Conservation (phyloP, 2,888 invertebrate genomes). For the Cheilosia vulpina region DNA sequence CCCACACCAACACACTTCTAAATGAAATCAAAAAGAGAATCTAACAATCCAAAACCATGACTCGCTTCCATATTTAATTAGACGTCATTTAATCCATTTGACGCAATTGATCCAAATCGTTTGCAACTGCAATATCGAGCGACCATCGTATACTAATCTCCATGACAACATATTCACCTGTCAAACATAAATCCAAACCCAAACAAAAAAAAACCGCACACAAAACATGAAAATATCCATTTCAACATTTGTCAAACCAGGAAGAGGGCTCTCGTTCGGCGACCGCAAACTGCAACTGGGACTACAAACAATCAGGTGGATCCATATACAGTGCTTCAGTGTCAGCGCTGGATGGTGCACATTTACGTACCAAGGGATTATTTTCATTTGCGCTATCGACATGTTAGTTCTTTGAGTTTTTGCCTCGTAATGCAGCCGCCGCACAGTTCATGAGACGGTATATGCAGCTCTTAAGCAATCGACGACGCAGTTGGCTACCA, state of each 20-base stretch:
- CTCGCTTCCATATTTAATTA: constrained; percentile 1
- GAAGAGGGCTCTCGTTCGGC: constrained; percentile 24
- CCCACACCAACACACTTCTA: too few relatives aligned
- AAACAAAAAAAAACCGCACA: constrained; percentile 3
- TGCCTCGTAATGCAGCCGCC: neutral
- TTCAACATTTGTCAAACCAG: constrained; percentile 55
- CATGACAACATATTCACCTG: constrained; percentile 68
- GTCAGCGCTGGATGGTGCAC: neutral
- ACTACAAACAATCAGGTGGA: neutral
- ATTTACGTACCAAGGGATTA: constrained; percentile 53
- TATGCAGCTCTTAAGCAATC: constrained; percentile 40
- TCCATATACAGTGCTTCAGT: neutral
- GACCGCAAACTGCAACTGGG: constrained; percentile 20
- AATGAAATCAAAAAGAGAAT: too few relatives aligned
- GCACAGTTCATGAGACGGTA: too few relatives aligned
- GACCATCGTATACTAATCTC: constrained; percentile 52
- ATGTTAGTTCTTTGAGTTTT: constrained; percentile 10
- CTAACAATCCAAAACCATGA: constrained; percentile 9
- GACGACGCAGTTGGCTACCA: neutral
- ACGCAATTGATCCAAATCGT: constrained; percentile 4
- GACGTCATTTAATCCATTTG: constrained; percentile 24
- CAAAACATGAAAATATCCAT: constrained; percentile 66
- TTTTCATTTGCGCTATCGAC: constrained; percentile 63
- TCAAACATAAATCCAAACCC: constrained; percentile 64
- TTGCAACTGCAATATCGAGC: neutral